Conservation (phyloP, 2,888 invertebrate species). For the Hyposoter dolosus region DNA sequence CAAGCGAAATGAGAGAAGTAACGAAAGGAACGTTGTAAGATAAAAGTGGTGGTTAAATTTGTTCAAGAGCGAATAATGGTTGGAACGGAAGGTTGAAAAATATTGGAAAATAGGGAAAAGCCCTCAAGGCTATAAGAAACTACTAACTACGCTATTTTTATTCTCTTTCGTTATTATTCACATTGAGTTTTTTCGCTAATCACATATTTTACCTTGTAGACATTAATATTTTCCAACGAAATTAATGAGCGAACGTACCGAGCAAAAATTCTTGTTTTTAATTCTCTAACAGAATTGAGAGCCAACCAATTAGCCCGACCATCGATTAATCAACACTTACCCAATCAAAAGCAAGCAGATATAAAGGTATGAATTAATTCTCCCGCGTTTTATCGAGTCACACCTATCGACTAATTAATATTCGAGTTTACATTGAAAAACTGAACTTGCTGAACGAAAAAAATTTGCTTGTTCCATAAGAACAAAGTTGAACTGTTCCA, state of each 20-base stretch:
- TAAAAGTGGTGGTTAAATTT: conserved; percentile 13
- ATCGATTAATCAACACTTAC: not conserved
- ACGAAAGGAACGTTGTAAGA: not conserved
- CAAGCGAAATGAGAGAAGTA: conserved; percentile 24
- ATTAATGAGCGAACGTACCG: not conserved
- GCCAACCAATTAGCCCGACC: not conserved
- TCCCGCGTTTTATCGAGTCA: not conserved
- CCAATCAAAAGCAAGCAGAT: not conserved
- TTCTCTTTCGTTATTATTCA: not conserved
- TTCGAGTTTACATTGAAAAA: not conserved
- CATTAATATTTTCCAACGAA: not conserved
- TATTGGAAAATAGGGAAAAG: not conserved
- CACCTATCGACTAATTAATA: not conserved
- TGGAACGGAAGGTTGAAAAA: not conserved
- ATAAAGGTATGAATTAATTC: not conserved
- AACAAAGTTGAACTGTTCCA: too few relatives aligned
- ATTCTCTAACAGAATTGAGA: not conserved
- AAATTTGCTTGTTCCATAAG: too few relatives aligned
- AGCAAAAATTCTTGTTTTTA: not conserved
- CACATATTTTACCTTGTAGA: not conserved
- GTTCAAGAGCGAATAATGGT: not conserved
- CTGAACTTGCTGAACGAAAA: too few relatives aligned
- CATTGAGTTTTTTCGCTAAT: not conserved
- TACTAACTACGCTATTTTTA: not conserved
- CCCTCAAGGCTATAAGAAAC: not conserved